Base-by-base conservation (phyloP, 2,113 vertebrate genomes). In the Dasyurus viverrinus region DNA sequence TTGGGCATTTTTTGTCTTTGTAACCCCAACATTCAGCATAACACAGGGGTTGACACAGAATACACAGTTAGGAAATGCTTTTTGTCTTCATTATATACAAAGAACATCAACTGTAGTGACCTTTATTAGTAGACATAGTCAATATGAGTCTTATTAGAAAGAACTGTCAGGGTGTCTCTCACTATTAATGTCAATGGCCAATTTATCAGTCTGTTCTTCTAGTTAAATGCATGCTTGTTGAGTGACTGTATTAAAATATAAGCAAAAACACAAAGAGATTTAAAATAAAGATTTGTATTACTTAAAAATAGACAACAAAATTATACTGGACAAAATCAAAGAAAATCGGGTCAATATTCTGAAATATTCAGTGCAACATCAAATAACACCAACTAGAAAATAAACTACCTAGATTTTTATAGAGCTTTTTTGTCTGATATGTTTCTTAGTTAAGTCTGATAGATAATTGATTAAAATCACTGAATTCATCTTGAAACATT, bases 321-420 rank as follows among this genome's bases (percentile, higher is more conserved):
- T 48, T 94, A 47, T 46, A 92, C 57, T 8, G 50, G 24, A 36
- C 23, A 55, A 60, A 90, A n/a, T 46, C 48, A 46, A 50, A 5
- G 22, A 92, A n/a, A 92, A 46, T 90, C n/a, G 0, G 0, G 90
- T 0, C 46, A 93, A 52, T 54, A 90, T 55, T 76, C 7, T 23
- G 90, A 0, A 89, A 54, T 89, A 55, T 92, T 94, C 36, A 76
- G 8, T 47, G 48, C 84, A 52, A 90, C 42, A 92, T 47, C 48
- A 94, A 54, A 84, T 53, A 89, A 30, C 10, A 48, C 54, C 8
- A 91, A 93, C 16, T 95, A 89, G 16, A 47, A 55, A 94, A 55
- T 3, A 89, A 36, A 89, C 0, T 50, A 89, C 14, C 60, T n/a
- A 76, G 36, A 76, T n/a, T 76, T 76, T n/a, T 76, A 6, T n/a